Percentiles rank a stretch among this genome's conserved stretches.
Conservation (phyloP, 2,888 invertebrate genomes). For the Himalopsyche japonica region DNA sequence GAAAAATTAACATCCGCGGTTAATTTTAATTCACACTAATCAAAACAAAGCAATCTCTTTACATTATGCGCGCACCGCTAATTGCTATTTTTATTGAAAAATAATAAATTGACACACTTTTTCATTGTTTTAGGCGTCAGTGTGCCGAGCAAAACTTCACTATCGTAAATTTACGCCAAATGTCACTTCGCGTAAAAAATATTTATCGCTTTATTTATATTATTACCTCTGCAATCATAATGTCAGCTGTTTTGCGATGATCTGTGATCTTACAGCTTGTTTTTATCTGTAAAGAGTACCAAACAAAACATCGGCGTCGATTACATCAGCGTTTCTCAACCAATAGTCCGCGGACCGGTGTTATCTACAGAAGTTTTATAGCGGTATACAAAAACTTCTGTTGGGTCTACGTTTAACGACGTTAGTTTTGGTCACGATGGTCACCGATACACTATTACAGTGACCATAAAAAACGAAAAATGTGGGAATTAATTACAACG, state of each 20-base stretch:
- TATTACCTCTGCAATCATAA: background rate
- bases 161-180: background rate
- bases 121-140: background rate
- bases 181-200: background rate
- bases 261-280: background rate
- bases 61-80: background rate
- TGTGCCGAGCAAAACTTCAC: background rate
- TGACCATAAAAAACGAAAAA: too few relatives aligned
- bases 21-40: background rate
- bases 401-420: too few relatives aligned
- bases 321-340: too few relatives aligned
- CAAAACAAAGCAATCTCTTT: background rate
- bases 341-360: too few relatives aligned
- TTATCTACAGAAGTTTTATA: too few relatives aligned
- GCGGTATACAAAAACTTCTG: too few relatives aligned
- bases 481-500: too few relatives aligned
- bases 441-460: too few relatives aligned
- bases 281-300: background rate
- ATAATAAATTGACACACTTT: background rate
- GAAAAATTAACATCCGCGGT: constrained; percentile 1
- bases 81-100: background rate
- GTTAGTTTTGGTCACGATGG: too few relatives aligned
- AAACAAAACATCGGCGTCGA: too few relatives aligned
- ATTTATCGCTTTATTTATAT: background rate
- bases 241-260: background rate